Base-by-base conservation (phyloP, 2,113 vertebrate species). In the Acanthochromis polyacanthus region DNA sequence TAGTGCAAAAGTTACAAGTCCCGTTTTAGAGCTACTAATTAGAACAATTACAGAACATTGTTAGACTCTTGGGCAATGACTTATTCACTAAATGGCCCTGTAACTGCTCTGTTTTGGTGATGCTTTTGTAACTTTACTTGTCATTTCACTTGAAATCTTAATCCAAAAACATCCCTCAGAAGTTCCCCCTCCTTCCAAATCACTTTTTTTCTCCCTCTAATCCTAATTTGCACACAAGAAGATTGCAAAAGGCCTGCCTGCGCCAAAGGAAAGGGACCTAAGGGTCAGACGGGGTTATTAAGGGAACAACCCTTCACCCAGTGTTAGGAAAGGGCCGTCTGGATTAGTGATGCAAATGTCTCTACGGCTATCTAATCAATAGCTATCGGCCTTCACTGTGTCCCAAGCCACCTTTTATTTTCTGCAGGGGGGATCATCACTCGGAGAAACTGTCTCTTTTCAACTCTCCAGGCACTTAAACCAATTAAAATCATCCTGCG, bases 201-300 rank as follows among this genome's bases (percentile, higher is more conserved):
- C 78, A 89, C 78, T 36, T 70, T 76, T 36, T 36, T 36, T 36
- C 32, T 23, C 1, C 5, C 69, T 84, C 71, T 92, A 93, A 93
- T 91, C 92, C 90, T 86, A 91, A 92, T 93, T 93, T 92, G 88
- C 90, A 92, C 89, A 87, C 83, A 88, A 86, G 82, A 91, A 93
- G 88, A 69, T 83, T 55, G 77, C 79, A 69, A 75, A 88, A 89
- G 80, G 80, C 8, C 63, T 82, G 62, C 81, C 69, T 70, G 75
- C 16, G 75, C 68, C 76, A 83, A 88, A 85, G 88, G 88, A 88
- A 80, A 83, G 75, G 64, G 80, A 89, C 86, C 85, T 78, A 78
- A 16, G 40, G 90, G 85, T 92, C 91, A 92, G 80, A 86, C 79
- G 43, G 73, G 81, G 88, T 91, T 84, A 85, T 40, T 82, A 64